These are phyloP conservation scores for Triops longicaudatus DNA, from an alignment of 1,140 invertebrate genomes.

Conservation along the genomic window DNA sequence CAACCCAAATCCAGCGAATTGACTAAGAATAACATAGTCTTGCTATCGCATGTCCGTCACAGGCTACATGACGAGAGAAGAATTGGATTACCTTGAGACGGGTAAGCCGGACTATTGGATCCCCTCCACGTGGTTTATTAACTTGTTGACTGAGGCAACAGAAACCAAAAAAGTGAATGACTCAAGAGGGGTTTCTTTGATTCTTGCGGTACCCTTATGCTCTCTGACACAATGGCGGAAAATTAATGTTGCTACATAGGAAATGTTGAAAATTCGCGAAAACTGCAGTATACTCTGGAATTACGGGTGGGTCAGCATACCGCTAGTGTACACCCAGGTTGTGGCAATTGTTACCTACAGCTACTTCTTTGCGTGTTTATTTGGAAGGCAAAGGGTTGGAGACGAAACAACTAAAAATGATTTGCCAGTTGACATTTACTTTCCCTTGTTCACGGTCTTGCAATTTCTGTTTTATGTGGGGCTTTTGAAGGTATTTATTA, in stretches of 20 bases:
- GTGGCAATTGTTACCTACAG: constrained; percentile 65
- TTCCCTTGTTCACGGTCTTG: constrained; percentile 62
- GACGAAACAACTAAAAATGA: constrained; percentile 34
- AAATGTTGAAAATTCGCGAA: constrained; percentile 56
- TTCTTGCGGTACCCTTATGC: constrained; percentile 49
- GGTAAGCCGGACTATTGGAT: constrained; percentile 51
- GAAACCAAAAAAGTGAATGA: constrained; percentile 43
- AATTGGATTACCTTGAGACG: constrained; percentile 51
- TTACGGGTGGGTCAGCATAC: constrained; percentile 95
- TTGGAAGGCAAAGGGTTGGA: constrained; percentile 46
- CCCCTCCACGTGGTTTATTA: constrained; percentile 57
- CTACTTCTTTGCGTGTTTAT: constrained; percentile 32
- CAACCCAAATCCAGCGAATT: neutral
- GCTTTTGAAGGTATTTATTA: constrained; percentile 47
- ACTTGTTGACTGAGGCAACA: constrained; percentile 45
- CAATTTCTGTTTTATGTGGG: constrained; percentile 74
- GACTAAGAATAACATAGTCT: neutral
- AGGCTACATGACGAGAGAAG: constrained; percentile 55
- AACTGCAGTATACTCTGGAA: constrained; percentile 63
- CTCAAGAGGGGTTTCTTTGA: constrained; percentile 52
- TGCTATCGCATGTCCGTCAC: constrained; percentile 18
- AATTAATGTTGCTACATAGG: constrained; percentile 41
- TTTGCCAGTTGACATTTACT: constrained; percentile 56
- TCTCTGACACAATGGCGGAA: neutral
- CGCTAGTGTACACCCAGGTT: constrained; percentile 95